Percentiles rank a stretch among this genome's conserved stretches.
Evolutionary conservation across 2,888 invertebrate species (phyloP).

Genomic region (Parasteatoda lunata): DNA sequence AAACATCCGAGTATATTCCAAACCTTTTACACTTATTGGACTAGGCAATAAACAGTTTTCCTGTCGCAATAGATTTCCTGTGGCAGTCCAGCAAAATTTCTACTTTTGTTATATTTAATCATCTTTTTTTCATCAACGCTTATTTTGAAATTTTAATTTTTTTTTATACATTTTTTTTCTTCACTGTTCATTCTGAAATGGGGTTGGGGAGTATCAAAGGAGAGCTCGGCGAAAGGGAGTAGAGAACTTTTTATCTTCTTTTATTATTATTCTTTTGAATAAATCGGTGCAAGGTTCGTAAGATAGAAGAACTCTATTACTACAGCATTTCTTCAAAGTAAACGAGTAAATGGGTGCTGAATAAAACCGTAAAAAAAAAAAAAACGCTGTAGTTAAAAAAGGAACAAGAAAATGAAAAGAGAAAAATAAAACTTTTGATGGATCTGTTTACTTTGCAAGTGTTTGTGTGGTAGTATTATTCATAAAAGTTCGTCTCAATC

Average conservation of each 20-base stretch:
- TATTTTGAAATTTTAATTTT: not conserved
- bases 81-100: not conserved
- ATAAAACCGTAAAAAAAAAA: not conserved
- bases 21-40: not conserved
- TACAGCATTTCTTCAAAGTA: not conserved
- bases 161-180: not conserved
- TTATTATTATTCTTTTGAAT: constrained; percentile 37
- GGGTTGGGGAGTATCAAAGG: no score
- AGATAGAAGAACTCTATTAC: not conserved
- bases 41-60: not conserved
- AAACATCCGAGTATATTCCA: not conserved
- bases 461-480: constrained; percentile 40
- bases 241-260: constrained; percentile 17
- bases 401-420: not conserved
- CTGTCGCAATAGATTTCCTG: not conserved
- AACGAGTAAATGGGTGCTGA: not conserved
- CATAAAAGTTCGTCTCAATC: constrained; percentile 30
- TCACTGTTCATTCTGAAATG: constrained; percentile 2
- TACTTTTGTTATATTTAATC: not conserved
- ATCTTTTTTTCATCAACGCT: no score
- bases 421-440: constrained; percentile 4
- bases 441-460: constrained; percentile 47
- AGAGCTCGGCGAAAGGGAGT: not conserved
- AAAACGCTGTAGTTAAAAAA: not conserved
- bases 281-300: constrained; percentile 20